Evolutionary conservation across 1,140 invertebrate genomes (phyloP), one percentile per base, ranked within the genome.

Genomic region (Drosophila suzukii): DNA sequence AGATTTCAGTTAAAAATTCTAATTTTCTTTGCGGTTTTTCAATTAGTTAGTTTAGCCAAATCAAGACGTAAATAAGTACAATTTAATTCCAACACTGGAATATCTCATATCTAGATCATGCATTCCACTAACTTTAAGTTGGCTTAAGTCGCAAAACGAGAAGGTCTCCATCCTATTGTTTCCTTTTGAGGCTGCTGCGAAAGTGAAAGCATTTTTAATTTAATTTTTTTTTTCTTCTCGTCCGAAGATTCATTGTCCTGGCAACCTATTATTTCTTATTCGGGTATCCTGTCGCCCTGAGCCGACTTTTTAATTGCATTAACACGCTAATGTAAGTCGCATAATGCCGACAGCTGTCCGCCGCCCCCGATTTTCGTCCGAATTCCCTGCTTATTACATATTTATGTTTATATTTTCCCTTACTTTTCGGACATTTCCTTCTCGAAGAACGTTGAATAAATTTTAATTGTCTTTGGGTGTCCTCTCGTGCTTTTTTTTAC

Each of bases 221-320:
- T 80, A 53, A 59, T 82, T 79, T 88, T 20, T 30, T 44, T 20
- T 8, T 67, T 43, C 39, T 27, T 49, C 34, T 46, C 24, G 63
- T 65, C 63, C 71, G 27, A 80, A 83, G 83, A 89, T 88, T 83
- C 84, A 88, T 88, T 88, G 79, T 83, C 50, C 53, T 60, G 57
- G 20, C 43, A 10, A 10, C 30, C 51, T 72, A 71, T 71, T 27
- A 65, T 67, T 54, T 15, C 38, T 15, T 39, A 27, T 34, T 66
- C 36, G 32, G 46, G 46, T 50, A 30, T 75, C 30, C 50, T 51
- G 61, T 51, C 53, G 79, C 50, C 73, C 58, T 72, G 66, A 76
- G 83, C 79, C 76, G 83, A 88, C 83, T 88, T 88, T 88, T 89
- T 88, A 88, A 88, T 88, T 89, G 83, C 70, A 89, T 88, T 88